Conservation (phyloP, 1,140 invertebrate species). For the Lethrus apterus region DNA sequence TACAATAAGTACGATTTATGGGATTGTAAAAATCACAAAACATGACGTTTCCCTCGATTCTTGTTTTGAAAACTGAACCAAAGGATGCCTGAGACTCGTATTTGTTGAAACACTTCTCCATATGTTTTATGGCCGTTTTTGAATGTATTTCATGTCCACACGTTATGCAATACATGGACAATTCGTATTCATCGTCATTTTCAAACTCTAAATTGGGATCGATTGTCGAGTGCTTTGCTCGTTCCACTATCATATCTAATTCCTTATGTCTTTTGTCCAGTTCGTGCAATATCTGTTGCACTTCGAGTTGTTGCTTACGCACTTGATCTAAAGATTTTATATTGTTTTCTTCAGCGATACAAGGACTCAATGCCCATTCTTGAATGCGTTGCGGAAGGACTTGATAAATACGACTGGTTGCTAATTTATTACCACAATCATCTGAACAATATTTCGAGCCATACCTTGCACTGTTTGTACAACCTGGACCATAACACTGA, state of each 20-base stretch:
- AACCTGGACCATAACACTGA: constrained; percentile 90
- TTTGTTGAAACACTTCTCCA: constrained; percentile 95
- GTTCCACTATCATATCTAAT: constrained; percentile 73
- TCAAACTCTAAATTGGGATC: constrained; percentile 59
- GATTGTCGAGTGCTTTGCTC: constrained; percentile 62
- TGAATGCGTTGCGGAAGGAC: constrained; percentile 86
- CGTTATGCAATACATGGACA: constrained; percentile 91
- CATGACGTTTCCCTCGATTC: constrained; percentile 88
- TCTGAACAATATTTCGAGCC: constrained; percentile 94
- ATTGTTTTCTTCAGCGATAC: constrained; percentile 69
- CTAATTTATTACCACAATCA: constrained; percentile 86
- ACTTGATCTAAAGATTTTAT: constrained; percentile 61
- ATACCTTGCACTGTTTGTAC: constrained; percentile 64
- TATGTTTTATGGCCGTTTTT: constrained; percentile 81
- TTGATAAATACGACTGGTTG: constrained; percentile 78
- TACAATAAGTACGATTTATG: constrained; percentile 88
- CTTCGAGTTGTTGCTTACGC: constrained; percentile 67
- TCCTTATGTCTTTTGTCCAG: constrained; percentile 69
- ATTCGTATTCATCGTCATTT: constrained; percentile 62
- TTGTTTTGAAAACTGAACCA: constrained; percentile 87
- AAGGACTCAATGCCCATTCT: constrained; percentile 88
- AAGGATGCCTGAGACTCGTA: constrained; percentile 90
- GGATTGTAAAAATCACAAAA: constrained; percentile 97
- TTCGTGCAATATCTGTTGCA: constrained; percentile 66
- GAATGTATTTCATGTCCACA: constrained; percentile 92